These are phyloP conservation scores for Meloe dianella DNA, from an alignment of 2,888 invertebrate species.

Conservation along the genomic window DNA sequence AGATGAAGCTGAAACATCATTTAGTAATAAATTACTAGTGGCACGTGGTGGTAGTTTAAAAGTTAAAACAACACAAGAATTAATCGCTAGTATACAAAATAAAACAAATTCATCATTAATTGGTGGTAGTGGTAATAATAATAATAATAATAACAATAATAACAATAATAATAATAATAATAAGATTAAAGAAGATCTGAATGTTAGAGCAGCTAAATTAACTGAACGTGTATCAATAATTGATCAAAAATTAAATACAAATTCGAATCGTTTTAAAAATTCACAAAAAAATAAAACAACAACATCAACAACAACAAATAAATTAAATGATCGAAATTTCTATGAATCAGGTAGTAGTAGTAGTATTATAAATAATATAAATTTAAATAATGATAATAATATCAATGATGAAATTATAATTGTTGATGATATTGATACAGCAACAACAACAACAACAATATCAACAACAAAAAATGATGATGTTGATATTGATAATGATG, in stretches of 20 bases:
- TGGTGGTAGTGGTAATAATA: constrained; percentile 21
- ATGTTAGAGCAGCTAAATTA: constrained; percentile 56
- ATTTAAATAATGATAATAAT: constrained; percentile 35
- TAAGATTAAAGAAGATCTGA: constrained; percentile 55
- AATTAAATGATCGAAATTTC: constrained; percentile 21
- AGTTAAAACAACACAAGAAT: constrained; percentile 80
- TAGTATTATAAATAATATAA: constrained; percentile 53
- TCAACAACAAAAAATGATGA: constrained; percentile 27
- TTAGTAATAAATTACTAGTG: constrained; percentile 66
- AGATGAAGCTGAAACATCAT: constrained; percentile 64
- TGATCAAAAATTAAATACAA: constrained; percentile 57
- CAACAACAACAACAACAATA: constrained; percentile 30
- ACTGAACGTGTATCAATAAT: constrained; percentile 57
- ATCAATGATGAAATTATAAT: constrained; percentile 43
- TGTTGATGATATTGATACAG: constrained; percentile 39
- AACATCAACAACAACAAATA: constrained; percentile 22
- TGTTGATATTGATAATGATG: background rate
- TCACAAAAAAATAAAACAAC: constrained; percentile 49
- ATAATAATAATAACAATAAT: background rate
- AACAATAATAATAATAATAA: background rate
- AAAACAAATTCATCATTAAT: constrained; percentile 43
- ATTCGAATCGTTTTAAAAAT: constrained; percentile 52
- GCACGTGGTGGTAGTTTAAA: constrained; percentile 65
- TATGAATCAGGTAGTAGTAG: constrained; percentile 54
- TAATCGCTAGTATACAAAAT: constrained; percentile 76